Base-by-base conservation (phyloP, 2,797 vertebrate genomes). In the Anabas testudineus region DNA sequence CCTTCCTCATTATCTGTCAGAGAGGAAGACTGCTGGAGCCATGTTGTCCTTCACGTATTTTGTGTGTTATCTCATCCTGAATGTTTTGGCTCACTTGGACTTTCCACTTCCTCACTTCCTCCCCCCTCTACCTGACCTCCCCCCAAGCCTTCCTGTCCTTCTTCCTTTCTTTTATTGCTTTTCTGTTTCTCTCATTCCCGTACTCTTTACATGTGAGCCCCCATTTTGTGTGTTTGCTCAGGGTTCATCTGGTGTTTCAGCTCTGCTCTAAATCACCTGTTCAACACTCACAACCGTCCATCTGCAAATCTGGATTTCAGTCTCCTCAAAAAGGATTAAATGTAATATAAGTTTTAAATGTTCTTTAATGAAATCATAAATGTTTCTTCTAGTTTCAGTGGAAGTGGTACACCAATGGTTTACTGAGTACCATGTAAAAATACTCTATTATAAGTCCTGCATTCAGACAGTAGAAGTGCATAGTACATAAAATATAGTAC, bases 31-130 rank as follows among this genome's bases (percentile, higher is more conserved):
- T 62, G 52, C 2, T 16, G 52, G 48, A 67, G 78, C 67, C 67
- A 13, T 55, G 39, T 47, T 79, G 61, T 73, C 52, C 45, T 72
- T 37, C 30, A 13, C 41, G 32, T 15, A 5, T 62, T 78, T 58
- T 74, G 60, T 57, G 68, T 51, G 34, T 87, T 88, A 84, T 89
- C 89, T 91, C 83, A 83, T 89, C 87, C 85, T 88, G 76, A 83
- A 41, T 61, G 65, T 56, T 68, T 32, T 55, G 56, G 56, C 70
- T 63, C 52, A 12, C 30, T 26, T 72, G 55, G 60, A 62, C 59
- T 67, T 65, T 74, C 46, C 62, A 66, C 80, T 85, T 93, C 89
- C 87, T 71, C 67, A 80, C 73, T 77, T 85, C 83, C 89, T 87
- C 68, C 12, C 28, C 86, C 67, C 39, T 55, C 16, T 34, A 67